Evolutionary conservation across 2,888 invertebrate species (phyloP), one percentile per base, ranked within the genome.

Genomic region (Drosophila helvetica): DNA sequence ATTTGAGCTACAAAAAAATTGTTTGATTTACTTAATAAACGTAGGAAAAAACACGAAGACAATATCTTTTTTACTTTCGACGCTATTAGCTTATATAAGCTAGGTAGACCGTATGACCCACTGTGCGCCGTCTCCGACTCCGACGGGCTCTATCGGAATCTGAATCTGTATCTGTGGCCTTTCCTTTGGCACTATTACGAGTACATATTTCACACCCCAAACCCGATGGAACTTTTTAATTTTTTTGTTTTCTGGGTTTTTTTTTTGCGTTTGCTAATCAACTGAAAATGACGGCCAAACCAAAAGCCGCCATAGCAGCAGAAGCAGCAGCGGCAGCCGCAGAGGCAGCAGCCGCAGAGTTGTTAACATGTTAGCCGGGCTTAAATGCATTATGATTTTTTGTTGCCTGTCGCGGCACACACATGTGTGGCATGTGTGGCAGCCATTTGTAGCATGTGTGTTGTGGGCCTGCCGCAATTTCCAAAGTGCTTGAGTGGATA

Each of bases 321-420:
- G 18, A 17, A 46, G 27, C 33, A 9, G 48, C 63, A 45, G 63
- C 52, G 22, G 25, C 64, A 59, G 70, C 52, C 22, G 33, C 64
- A 59, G 70, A 59, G 70, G 53, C 52, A 30, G 33, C 64, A 59
- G 70, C 70, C 68, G 53, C 73, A 72, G 42, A 72, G 73, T 52
- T 56, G 73, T 52, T 52, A 56, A 70, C 64, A 64, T 63, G 73
- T 66, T 66, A 58, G 59, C 65, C 73, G 57, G 56, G 73, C 74
- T 72, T 66, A 59, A 72, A 65, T 74, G 74, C 56, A 59, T 66
- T 66, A 66, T 59, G 66, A 66, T 45, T 66, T 72, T 70, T 33
- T 17, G 17, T 2, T 53, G 63, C 38, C 33, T 43, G 17, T 43
- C 33, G 45, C 27, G 25, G 25, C 47, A 38, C 25, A 22, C 22